phyloP scores from a whole-genome alignment of 2,113 vertebrate species.

The Pycnonotus jocosus region DNA sequence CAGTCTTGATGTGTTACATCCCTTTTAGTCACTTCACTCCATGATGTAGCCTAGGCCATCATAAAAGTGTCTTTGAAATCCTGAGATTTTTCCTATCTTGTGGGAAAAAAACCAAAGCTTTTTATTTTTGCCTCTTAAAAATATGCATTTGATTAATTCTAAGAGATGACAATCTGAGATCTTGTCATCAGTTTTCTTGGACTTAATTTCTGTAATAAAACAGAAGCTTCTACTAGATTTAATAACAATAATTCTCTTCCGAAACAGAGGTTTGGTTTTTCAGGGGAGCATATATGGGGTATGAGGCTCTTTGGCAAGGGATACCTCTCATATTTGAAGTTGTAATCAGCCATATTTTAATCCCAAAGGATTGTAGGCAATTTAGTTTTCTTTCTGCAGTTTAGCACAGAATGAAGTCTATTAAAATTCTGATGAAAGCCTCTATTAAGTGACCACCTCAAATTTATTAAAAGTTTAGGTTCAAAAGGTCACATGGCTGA shows the following conservation, averaged over 20 bases:
- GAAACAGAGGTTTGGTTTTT: neutral
- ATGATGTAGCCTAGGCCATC: neutral
- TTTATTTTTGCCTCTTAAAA: neutral
- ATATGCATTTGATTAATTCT: neutral
- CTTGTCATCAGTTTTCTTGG: neutral
- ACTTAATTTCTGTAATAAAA: neutral
- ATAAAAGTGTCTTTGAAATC: neutral
- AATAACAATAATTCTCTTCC: neutral
- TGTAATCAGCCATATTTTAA: neutral
- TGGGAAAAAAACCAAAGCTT: neutral
- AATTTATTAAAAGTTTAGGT: neutral
- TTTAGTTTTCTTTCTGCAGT: neutral
- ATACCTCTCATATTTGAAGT: neutral
- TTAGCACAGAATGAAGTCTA: neutral
- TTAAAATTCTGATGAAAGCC: neutral
- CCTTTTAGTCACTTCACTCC: neutral
- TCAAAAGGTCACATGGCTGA: neutral
- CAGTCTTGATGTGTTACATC: neutral
- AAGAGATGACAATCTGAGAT: neutral
- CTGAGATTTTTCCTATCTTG: neutral
- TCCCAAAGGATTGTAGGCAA: neutral
- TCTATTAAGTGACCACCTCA: neutral
- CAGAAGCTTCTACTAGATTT: neutral
- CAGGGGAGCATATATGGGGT: fast-evolving
- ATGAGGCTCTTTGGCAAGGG: neutral